Evolutionary conservation across 1,140 invertebrate genomes (phyloP).

Genomic region (Sycobia sp.): DNA sequence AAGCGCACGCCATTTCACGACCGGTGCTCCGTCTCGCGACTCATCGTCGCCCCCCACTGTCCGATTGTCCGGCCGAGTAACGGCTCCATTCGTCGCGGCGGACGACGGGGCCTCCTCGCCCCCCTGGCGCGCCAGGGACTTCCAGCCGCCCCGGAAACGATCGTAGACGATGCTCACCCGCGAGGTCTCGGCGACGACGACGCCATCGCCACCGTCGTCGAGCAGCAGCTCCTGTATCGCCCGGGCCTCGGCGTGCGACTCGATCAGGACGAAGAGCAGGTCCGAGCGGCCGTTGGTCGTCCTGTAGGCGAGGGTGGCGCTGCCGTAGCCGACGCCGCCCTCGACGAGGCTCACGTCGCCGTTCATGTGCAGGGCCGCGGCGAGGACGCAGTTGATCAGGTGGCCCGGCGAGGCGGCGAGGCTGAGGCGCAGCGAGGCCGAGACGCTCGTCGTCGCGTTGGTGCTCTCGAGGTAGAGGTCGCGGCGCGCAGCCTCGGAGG

Average conservation of each 20-base stretch:
- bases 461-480: constrained; percentile 23
- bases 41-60: too few relatives aligned
- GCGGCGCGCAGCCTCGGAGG: constrained; percentile 2
- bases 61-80: too few relatives aligned
- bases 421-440: not conserved
- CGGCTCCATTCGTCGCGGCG: too few relatives aligned
- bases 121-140: too few relatives aligned
- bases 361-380: constrained; percentile 27
- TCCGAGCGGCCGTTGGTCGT: constrained; percentile 4
- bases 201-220: too few relatives aligned
- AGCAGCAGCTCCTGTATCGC: not conserved
- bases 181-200: too few relatives aligned
- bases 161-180: not conserved
- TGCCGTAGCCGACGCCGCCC: constrained; percentile 17
- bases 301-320: constrained; percentile 18
- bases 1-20: too few relatives aligned
- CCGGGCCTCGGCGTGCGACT: not conserved
- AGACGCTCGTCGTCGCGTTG: constrained; percentile 23
- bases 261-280: constrained; percentile 26
- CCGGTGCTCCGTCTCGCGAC: too few relatives aligned
- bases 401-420: not conserved
- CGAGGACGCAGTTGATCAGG: constrained; percentile 33
- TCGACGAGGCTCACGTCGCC: constrained; percentile 31
- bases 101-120: too few relatives aligned
- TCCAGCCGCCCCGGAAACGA: too few relatives aligned